A percentile compares a stretch with the other conserved stretches of the same genome.
These are phyloP conservation scores for Porphyrio hochstetteri DNA, from an alignment of 2,113 vertebrate genomes.

Conservation along the genomic window DNA sequence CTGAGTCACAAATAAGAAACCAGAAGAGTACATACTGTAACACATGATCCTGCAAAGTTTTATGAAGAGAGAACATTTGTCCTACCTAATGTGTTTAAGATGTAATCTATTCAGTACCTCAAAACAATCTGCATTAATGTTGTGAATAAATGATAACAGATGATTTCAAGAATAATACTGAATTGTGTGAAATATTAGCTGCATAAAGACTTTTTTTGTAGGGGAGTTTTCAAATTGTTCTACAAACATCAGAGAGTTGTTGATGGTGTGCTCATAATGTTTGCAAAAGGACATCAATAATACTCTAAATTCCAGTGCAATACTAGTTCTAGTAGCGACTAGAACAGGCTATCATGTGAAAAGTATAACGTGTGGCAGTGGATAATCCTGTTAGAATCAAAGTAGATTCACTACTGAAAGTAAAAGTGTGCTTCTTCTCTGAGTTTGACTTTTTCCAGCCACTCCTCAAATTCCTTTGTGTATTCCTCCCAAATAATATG, in stretches of 20 bases:
- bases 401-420: background rate
- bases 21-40: background rate
- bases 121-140: background rate
- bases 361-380: background rate
- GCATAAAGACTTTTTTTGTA: background rate
- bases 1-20: background rate
- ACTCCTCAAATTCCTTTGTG: background rate
- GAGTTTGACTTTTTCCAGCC: background rate
- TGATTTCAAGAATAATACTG: background rate
- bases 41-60: background rate
- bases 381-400: background rate
- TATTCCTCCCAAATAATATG: background rate
- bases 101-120: background rate
- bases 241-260: background rate
- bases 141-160: background rate
- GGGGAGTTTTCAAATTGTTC: background rate
- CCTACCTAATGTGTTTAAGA: background rate
- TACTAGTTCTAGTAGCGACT: background rate
- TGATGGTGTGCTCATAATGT: background rate
- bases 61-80: background rate
- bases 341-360: background rate
- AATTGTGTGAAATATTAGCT: background rate
- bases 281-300: background rate
- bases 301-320: background rate
- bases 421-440: background rate